Percentiles rank a stretch among this genome's conserved stretches.
Evolutionary conservation across 1,140 invertebrate species (phyloP).

Genomic region (Sycophila sp.): DNA sequence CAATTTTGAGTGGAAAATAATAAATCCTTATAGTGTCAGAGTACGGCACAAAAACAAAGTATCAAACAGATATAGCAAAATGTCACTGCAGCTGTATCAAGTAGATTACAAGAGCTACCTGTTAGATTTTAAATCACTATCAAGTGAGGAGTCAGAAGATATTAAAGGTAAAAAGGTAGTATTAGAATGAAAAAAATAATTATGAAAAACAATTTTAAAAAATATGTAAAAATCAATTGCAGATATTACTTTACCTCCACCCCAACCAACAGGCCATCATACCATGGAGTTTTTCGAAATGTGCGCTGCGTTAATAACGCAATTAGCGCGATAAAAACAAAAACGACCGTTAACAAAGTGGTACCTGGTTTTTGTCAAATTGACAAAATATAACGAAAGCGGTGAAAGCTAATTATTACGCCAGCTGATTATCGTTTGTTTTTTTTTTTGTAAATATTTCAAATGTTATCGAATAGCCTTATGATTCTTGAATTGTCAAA

Average conservation of each 20-base stretch:
- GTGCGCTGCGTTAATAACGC: conserved; percentile 97
- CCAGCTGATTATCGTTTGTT: conserved; percentile 19
- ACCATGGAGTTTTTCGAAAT: conserved; percentile 99
- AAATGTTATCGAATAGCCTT: conserved; percentile 28
- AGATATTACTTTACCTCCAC: conserved; percentile 62
- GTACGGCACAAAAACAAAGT: conserved; percentile 89
- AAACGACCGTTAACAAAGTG: conserved; percentile 1
- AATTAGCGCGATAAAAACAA: conserved; percentile 85
- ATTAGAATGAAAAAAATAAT: no score
- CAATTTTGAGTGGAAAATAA: conserved; percentile 98
- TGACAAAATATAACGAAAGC: conserved; percentile 36
- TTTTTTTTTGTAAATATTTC: conserved; percentile 36
- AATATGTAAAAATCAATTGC: conserved; percentile 46
- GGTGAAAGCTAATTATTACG: conserved; percentile 19
- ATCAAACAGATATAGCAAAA: conserved; percentile 88
- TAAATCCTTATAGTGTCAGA: conserved; percentile 94
- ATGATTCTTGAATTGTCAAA: conserved; percentile 34
- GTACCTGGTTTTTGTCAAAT: conserved; percentile 20
- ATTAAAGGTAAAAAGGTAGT: conserved; percentile 70
- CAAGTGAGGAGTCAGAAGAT: conserved; percentile 77
- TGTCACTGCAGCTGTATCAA: conserved; percentile 98
- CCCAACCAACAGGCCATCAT: conserved; percentile 78
- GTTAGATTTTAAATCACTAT: conserved; percentile 96
- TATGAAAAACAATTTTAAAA: neutral
- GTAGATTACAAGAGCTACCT: conserved; percentile 98